Evolutionary conservation across 2,113 vertebrate genomes (phyloP).

Genomic region (Leptobrachium leishanense): DNA sequence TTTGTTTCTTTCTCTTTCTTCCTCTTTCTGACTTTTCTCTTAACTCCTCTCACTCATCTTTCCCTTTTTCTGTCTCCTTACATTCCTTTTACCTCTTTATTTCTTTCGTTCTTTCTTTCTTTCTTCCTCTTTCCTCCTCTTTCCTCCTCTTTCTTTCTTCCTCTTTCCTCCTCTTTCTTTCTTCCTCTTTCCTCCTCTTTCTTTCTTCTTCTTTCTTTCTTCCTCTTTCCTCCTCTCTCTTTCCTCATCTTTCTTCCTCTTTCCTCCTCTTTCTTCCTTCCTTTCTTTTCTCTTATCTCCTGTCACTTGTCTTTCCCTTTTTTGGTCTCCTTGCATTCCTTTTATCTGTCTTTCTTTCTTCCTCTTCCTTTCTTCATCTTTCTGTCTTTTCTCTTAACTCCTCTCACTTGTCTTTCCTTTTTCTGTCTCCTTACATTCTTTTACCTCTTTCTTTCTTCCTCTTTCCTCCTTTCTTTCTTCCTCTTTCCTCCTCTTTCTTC

Average conservation of each 20-base stretch:
- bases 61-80: not conserved
- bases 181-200: constrained; percentile 36
- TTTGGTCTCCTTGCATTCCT: too few relatives aligned
- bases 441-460: too few relatives aligned
- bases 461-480: too few relatives aligned
- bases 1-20: not conserved
- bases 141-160: not conserved
- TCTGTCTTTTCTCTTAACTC: too few relatives aligned
- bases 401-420: too few relatives aligned
- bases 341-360: too few relatives aligned
- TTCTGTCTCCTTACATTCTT: too few relatives aligned
- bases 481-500: too few relatives aligned
- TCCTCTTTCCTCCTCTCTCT: not conserved
- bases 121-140: not conserved
- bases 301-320: not conserved
- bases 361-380: too few relatives aligned
- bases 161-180: not conserved
- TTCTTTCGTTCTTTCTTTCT: not conserved
- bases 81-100: not conserved
- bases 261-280: not conserved
- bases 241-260: not conserved
- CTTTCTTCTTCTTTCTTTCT: not conserved
- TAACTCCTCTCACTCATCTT: not conserved
- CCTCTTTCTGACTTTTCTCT: not conserved
- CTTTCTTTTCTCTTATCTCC: too few relatives aligned